Evolutionary conservation across 2,113 vertebrate genomes (phyloP).

Genomic region (Cryptotis parvus): DNA sequence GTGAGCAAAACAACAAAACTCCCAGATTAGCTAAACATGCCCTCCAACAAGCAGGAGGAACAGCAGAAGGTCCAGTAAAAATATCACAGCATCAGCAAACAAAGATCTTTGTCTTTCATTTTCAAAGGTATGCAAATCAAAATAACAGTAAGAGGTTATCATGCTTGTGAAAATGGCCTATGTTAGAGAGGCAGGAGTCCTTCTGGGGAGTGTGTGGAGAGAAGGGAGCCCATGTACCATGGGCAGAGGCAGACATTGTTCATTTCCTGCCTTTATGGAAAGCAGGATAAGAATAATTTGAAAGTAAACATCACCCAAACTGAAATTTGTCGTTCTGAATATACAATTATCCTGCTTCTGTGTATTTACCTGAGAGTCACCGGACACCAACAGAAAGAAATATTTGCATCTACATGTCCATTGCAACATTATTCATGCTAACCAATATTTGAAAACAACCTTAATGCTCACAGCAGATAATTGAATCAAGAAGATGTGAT

Average conservation of each 20-base stretch:
- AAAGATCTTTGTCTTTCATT: not conserved
- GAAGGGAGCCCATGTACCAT: not conserved
- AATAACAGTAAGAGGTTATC: not conserved
- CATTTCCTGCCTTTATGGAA: not conserved
- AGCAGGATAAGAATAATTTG: not conserved
- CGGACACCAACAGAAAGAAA: not conserved
- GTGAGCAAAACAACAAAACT: not conserved
- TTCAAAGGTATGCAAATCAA: not conserved
- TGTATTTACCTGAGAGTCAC: not conserved
- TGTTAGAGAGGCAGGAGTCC: not conserved
- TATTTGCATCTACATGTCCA: not conserved
- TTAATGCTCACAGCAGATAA: not conserved
- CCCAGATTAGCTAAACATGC: no score
- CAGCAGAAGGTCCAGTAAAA: not conserved
- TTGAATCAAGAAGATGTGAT: not conserved
- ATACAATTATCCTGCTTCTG: not conserved
- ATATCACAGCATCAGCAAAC: not conserved
- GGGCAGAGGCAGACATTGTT: not conserved
- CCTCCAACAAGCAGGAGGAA: no score
- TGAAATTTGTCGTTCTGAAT: no score
- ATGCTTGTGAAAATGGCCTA: not conserved
- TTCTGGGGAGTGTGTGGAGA: not conserved
- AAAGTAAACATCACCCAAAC: no score
- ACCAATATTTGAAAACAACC: not conserved
- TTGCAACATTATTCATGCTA: not conserved